Base-by-base conservation (phyloP, 2,888 invertebrate genomes). In the Globia sparganii region DNA sequence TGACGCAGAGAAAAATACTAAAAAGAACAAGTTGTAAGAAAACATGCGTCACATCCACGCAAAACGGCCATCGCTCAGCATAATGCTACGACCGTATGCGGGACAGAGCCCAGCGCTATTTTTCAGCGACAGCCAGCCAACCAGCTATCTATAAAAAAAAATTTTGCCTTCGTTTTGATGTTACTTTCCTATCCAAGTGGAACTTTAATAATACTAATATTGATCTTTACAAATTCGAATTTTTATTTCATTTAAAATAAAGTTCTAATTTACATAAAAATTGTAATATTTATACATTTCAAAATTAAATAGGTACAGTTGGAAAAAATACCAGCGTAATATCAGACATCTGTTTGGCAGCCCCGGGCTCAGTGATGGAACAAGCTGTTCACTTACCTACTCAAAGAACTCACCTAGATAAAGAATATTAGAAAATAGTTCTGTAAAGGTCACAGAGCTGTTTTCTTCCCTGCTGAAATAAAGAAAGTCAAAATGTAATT, bases 361-460 rank as follows among this genome's bases (percentile, higher is more conserved):
- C 49, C 25, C 28, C 9, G 18, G 34, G 21, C n/a, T 59, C 53
- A 46, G 11, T 43, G 25, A 9, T 40, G 4, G 15, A 56, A 69
- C 43, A 37, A 78, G 15, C 28, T 78, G 56, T n/a, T 18, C 56
- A 58, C 46, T 79, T 31, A 58, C 46, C 69, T 31, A 69, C 58
- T 59, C 1, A 58, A 64, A 49, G 1, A 31, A 64, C 2, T 46
- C 43, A 4, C 43, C 18, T 13, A 46, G 31, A 53, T 40, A 34
- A 34, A 62, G 5, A 56, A n/a, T 15, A 31, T 46, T 11, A 66
- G 9, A 53, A 56, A 69, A 49, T 21, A 49, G n/a, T 21, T 37
- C 18, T 18, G 0, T 58, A n/a, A n/a, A n/a, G n/a, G n/a, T n/a
- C n/a, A n/a, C n/a, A n/a, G n/a, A n/a, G n/a, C n/a, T n/a, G n/a